Percentiles rank a stretch among this genome's conserved stretches.
Evolutionary conservation across 2,113 vertebrate species (phyloP).

Genomic region (Piprites chloris): DNA sequence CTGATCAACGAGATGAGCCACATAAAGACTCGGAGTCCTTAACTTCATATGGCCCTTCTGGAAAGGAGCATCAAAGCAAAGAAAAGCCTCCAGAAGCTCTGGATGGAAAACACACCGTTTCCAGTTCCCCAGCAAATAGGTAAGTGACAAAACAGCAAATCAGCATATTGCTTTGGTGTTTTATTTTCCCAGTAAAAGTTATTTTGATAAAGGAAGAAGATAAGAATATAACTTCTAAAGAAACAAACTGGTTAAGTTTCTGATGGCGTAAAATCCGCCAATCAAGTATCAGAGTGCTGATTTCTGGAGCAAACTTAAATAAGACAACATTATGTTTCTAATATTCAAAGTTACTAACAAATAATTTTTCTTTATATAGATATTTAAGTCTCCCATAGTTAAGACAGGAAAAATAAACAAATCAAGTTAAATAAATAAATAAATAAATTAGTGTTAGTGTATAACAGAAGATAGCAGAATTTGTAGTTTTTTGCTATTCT

Average conservation of each 20-base stretch:
- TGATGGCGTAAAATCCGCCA: background rate
- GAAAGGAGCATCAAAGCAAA: slow-evolving; percentile 25
- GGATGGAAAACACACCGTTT: slow-evolving; percentile 34
- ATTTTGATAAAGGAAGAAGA: background rate
- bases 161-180: background rate
- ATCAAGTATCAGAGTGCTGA: background rate
- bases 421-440: background rate
- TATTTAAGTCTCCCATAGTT: background rate
- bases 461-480: background rate
- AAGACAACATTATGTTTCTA: background rate
- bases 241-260: background rate
- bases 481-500: background rate
- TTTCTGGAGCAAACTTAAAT: background rate
- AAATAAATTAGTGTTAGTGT: background rate
- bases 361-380: background rate
- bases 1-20: slow-evolving; percentile 83
- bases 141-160: slow-evolving; percentile 52
- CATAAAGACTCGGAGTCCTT: slow-evolving; percentile 25
- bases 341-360: background rate
- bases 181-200: background rate
- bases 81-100: slow-evolving; percentile 52
- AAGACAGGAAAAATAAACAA: background rate
- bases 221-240: background rate
- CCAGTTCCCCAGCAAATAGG: slow-evolving; percentile 64
- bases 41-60: background rate